phyloP scores from a whole-genome alignment of 1,140 invertebrate species.

The Philopotamus ludificatus region DNA sequence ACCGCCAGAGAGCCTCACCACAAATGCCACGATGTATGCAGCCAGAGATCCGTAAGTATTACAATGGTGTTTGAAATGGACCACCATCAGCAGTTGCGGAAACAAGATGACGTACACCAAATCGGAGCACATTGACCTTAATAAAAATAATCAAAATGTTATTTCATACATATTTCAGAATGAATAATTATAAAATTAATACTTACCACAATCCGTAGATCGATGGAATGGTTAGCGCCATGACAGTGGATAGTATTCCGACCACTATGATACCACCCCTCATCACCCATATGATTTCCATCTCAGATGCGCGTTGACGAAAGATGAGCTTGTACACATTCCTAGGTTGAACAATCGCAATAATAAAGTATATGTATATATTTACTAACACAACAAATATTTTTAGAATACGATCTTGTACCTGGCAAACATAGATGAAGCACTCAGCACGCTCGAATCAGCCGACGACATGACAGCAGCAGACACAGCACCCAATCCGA shows the following conservation, averaged over 20 bases:
- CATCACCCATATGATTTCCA: conserved; percentile 99
- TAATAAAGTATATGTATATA: neutral
- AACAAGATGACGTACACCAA: conserved; percentile 97
- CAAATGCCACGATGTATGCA: conserved; percentile 85
- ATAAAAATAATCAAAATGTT: conserved; percentile 26
- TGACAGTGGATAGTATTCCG: conserved; percentile 86
- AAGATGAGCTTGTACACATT: conserved; percentile 98
- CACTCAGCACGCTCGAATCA: conserved; percentile 94
- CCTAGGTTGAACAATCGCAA: too few relatives aligned
- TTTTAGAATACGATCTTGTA: too few relatives aligned
- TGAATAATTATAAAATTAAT: neutral
- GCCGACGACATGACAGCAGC: conserved; percentile 98
- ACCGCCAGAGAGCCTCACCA: conserved; percentile 85
- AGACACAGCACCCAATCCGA: conserved; percentile 96
- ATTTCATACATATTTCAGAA: conserved; percentile 2
- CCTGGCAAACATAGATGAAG: conserved; percentile 95
- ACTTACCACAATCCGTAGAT: conserved; percentile 95
- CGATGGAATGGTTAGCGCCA: conserved; percentile 94
- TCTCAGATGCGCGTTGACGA: conserved; percentile 88
- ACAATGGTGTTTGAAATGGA: conserved; percentile 89
- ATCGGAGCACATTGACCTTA: conserved; percentile 92
- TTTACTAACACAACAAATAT: neutral
- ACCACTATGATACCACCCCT: conserved; percentile 89
- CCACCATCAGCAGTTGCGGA: conserved; percentile 96
- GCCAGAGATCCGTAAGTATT: conserved; percentile 96